Evolutionary conservation across 2,888 invertebrate genomes (phyloP).

Genomic region (Eremobia ochroleuca): DNA sequence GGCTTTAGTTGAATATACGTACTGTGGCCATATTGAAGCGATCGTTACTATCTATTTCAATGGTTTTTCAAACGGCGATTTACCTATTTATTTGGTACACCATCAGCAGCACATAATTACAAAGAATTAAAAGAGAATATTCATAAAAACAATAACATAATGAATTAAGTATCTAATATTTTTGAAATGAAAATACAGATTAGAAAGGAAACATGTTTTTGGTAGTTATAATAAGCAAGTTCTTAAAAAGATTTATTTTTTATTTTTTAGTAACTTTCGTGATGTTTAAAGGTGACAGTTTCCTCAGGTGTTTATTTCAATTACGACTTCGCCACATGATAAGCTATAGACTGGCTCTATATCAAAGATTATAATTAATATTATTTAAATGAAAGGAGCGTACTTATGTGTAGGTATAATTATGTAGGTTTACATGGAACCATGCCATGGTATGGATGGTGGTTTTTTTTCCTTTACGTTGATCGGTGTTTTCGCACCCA

Average conservation of each 20-base stretch:
- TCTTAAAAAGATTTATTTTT: not conserved
- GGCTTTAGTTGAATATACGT: not conserved
- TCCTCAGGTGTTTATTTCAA: not conserved
- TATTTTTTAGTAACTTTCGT: not conserved
- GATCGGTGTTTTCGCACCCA: conserved; percentile 71
- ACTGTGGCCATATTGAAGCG: not conserved
- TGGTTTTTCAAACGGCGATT: not conserved
- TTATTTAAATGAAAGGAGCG: not conserved
- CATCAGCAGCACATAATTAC: not conserved
- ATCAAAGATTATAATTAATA: not conserved
- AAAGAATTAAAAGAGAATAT: not conserved
- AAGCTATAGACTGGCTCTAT: not conserved
- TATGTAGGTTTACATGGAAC: conserved; percentile 20
- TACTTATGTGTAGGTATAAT: conserved; percentile 10
- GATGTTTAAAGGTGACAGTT: not conserved
- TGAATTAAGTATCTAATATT: no score
- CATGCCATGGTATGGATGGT: no score
- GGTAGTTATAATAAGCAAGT: not conserved
- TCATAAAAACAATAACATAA: not conserved
- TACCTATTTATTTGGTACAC: not conserved
- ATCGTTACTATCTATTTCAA: not conserved
- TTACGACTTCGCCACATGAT: not conserved
- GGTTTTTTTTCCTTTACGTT: conserved; percentile 51
- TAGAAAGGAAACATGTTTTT: not conserved
- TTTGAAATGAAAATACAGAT: not conserved